Evolutionary conservation across 2,888 invertebrate species (phyloP).

Genomic region (Brachyptera putata): DNA sequence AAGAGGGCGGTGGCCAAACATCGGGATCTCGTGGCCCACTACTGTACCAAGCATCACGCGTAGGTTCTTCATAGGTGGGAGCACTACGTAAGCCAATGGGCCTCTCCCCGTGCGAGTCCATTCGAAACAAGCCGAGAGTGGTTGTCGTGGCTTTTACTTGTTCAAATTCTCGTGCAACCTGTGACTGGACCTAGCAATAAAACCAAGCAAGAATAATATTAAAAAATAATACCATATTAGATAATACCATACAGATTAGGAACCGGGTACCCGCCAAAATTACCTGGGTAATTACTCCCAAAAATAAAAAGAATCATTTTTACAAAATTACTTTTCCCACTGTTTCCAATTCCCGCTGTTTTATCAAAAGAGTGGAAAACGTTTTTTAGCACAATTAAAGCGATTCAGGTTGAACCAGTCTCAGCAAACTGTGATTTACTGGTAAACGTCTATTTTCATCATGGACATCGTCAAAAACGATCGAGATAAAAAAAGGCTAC

Average conservation of each 20-base stretch:
- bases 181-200: conserved; percentile 83
- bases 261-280: no score
- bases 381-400: no score
- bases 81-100: conserved; percentile 44
- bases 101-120: conserved; percentile 57
- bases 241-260: no score
- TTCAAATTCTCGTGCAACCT: conserved; percentile 84
- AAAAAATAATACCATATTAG: no score
- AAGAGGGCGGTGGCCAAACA: conserved; percentile 48
- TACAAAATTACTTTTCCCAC: background rate
- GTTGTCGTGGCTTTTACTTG: conserved; percentile 79
- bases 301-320: background rate
- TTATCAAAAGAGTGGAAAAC: no score
- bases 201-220: conserved; percentile 26
- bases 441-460: no score
- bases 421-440: no score
- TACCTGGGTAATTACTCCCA: no score
- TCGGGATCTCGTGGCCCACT: conserved; percentile 48
- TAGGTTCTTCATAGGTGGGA: background rate
- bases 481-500: no score
- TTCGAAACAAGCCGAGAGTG: conserved; percentile 71
- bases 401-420: no score
- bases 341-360: no score
- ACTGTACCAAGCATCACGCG: background rate
- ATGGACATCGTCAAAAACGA: no score